Percentiles rank a stretch among this genome's conserved stretches.
phyloP scores from a whole-genome alignment of 2,113 vertebrate genomes.

The Stigmatopora argus region DNA sequence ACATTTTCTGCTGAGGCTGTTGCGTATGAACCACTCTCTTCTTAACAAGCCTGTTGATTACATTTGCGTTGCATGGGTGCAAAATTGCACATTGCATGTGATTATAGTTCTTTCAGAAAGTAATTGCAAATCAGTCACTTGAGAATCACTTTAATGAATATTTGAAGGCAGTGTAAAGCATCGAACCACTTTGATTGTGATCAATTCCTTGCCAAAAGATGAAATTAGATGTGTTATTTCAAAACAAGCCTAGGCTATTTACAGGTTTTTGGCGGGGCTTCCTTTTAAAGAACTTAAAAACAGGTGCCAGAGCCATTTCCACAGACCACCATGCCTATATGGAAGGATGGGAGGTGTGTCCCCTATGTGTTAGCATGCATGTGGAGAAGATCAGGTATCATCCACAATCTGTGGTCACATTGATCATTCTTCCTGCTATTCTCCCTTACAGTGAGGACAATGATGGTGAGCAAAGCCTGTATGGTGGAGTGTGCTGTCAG shows the following conservation, averaged over 20 bases:
- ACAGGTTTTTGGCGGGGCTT: constrained; percentile 40
- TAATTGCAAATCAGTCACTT: not conserved
- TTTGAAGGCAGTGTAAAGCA: not conserved
- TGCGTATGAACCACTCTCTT: not conserved
- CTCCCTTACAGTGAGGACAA: constrained; percentile 50
- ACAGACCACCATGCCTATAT: constrained; percentile 7
- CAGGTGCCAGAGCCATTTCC: constrained; percentile 42
- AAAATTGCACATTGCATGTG: not conserved
- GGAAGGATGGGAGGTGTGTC: constrained; percentile 3
- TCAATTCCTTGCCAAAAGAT: not conserved
- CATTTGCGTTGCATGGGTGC: not conserved
- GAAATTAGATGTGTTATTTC: constrained; percentile 5
- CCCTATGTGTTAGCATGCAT: not conserved
- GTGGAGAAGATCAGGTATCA: constrained; percentile 10
- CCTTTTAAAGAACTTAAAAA: constrained; percentile 45
- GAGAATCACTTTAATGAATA: not conserved
- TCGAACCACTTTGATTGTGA: not conserved
- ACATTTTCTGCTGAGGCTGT: not conserved
- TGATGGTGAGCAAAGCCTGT: constrained; percentile 71
- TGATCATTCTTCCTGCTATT: not conserved
- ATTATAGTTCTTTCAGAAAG: not conserved
- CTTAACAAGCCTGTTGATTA: not conserved
- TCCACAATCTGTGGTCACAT: too few species aligned
- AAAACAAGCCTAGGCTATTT: constrained; percentile 47
- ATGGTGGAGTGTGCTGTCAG: constrained; percentile 72